These are phyloP conservation scores for Melanogrammus aeglefinus DNA, from an alignment of 2,797 vertebrate genomes.

Conservation along the genomic window DNA sequence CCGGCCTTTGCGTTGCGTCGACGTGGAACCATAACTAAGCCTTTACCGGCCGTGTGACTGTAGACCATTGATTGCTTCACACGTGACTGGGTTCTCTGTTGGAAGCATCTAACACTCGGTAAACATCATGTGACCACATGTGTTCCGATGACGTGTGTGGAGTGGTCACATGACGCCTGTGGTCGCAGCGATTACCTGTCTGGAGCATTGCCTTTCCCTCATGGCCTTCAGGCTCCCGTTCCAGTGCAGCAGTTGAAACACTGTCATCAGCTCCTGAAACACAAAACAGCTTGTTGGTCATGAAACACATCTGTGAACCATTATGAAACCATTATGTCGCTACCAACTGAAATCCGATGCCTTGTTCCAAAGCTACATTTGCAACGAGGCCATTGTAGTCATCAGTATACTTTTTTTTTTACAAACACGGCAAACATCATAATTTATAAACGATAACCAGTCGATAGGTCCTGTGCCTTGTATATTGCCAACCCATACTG, in stretches of 20 bases:
- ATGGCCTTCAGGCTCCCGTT: conserved; percentile 98
- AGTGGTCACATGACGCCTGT: neutral
- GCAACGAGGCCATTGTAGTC: neutral
- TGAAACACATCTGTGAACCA: neutral
- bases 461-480: neutral
- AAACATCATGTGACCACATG: neutral
- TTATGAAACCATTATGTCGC: neutral
- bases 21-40: too few species aligned
- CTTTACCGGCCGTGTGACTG: neutral
- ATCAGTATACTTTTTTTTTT: neutral
- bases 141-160: neutral
- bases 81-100: neutral
- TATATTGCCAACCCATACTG: neutral
- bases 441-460: neutral
- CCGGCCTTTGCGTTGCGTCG: too few species aligned
- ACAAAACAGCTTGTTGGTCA: conserved; percentile 31
- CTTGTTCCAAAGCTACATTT: neutral
- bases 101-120: neutral
- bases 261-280: conserved; percentile 94
- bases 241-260: conserved; percentile 97
- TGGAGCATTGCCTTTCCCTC: conserved; percentile 94
- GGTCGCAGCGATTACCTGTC: conserved; percentile 77
- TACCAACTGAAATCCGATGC: neutral
- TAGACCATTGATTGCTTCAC: neutral
- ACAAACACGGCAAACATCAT: neutral